phyloP scores from a whole-genome alignment of 37 sponge, comb jelly and placozoan genomes.

The Tethya wilhelma region DNA sequence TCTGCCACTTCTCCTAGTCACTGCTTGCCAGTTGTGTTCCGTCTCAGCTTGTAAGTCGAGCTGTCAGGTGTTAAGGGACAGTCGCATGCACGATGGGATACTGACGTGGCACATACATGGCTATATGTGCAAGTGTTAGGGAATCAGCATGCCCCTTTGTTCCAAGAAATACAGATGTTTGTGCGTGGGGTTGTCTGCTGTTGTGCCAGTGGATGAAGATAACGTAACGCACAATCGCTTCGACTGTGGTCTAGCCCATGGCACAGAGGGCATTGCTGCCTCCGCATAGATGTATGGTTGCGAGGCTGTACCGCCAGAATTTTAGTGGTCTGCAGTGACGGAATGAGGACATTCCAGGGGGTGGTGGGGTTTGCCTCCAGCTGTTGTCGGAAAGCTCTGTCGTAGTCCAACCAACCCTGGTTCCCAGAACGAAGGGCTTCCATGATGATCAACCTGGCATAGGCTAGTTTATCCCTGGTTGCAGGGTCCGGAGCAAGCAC shows the following conservation, averaged over 20 bases:
- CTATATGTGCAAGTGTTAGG: slow-evolving; percentile 12
- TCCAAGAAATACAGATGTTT: slow-evolving; percentile 13
- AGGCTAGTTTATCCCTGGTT: no score
- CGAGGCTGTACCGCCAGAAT: background rate
- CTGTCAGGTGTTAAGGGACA: no score
- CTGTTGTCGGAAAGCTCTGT: slow-evolving; percentile 5
- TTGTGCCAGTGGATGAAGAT: background rate
- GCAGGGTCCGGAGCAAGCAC: no score
- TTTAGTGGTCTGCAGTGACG: background rate
- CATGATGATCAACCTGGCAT: no score
- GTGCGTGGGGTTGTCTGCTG: background rate
- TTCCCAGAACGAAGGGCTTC: no score
- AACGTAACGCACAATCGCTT: background rate
- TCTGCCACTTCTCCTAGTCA: no score
- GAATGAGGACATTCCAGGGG: background rate
- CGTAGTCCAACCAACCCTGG: slow-evolving; percentile 11
- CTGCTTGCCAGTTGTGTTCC: no score
- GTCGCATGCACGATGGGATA: background rate
- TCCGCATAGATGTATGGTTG: background rate
- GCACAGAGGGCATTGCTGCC: background rate
- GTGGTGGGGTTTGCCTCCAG: background rate
- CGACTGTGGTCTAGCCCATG: background rate
- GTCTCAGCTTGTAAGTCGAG: no score
- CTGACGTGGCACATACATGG: slow-evolving; percentile 21
- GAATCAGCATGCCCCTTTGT: background rate